Evolutionary conservation across 2,888 invertebrate species (phyloP), one percentile per base, ranked within the genome.

Genomic region (Ptycholaimellus sp.): DNA sequence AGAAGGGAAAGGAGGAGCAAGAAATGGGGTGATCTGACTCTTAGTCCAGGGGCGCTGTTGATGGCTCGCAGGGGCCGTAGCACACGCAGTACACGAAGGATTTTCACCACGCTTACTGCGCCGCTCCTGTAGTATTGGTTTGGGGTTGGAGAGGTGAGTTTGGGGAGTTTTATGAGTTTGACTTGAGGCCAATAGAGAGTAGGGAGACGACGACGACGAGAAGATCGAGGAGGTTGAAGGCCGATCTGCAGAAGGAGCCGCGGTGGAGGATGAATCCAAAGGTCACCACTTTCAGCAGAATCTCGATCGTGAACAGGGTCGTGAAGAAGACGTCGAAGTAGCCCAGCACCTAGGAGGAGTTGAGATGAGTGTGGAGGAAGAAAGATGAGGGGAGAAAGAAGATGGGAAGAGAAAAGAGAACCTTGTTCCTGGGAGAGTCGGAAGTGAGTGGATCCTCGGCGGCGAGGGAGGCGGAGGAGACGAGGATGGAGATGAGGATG

Each of bases 251-350:
- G 65, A 93, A 93, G 56, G 90, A 83, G 53, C 85, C 90, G 60
- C 81, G 74, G 66, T 93, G 93, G 46, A 90, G 68, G 49, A 90
- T 71, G 64, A 87, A 76, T 47, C 93, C 93, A 62, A 83, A 85
- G 18, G 85, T 74, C 54, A 87, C 72, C 35, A 87, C 75, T 69
- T 93, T 93, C 56, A 93, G 67, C 58, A 77, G 71, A 60, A 93
- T 73, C 70, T 93, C 93, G 60, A 85, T 68, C 38, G 87, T 85
- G 69, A 93, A 93, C 56, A 93, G 79, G 47, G 76, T 72, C 51
- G 90, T 90, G 69, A 93, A 93, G 66, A 87, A 78, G 62, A 78
- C 77, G 67, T 93, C 90, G 65, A 87, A 90, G 60, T 77, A 73
- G 61, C 74, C 74, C 50, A 93, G 66, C 52, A 85, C 72, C 87